A percentile compares a stretch with the other conserved stretches of the same genome.
Evolutionary conservation across 2,113 vertebrate genomes (phyloP).

Genomic region (Bothrops jararaca): DNA sequence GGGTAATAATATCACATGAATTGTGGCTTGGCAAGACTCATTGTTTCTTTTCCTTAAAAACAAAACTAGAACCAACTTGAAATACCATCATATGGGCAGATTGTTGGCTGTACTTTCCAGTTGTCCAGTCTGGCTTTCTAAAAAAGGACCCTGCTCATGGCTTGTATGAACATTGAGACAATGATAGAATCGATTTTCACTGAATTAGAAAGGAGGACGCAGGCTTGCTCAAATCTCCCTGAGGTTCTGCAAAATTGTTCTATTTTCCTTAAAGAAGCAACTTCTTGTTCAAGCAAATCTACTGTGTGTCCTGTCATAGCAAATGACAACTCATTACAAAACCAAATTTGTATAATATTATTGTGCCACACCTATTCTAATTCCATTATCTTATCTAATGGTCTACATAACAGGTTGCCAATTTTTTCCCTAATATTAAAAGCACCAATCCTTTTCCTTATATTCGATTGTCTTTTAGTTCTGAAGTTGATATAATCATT

Average conservation of each 20-base stretch:
- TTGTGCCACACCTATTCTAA: constrained; percentile 29
- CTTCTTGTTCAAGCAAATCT: not conserved
- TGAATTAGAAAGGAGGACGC: not conserved
- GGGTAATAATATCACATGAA: not conserved
- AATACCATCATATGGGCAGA: not conserved
- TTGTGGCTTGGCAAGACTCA: not conserved
- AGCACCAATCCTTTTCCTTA: constrained; percentile 29
- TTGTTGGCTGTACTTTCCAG: not conserved
- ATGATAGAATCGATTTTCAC: not conserved
- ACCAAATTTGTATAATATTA: constrained; percentile 21
- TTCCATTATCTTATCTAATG: not conserved
- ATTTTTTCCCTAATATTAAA: constrained; percentile 42
- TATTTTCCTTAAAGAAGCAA: not conserved
- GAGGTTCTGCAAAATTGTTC: not conserved
- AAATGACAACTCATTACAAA: constrained; percentile 42
- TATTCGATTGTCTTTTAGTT: constrained; percentile 20
- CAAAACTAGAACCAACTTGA: not conserved
- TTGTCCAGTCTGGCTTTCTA: not conserved
- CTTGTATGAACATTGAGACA: not conserved
- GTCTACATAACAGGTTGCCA: constrained; percentile 27
- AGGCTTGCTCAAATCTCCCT: not conserved
- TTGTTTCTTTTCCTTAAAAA: not conserved
- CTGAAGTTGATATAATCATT: constrained; percentile 43
- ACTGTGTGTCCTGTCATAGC: constrained; percentile 35
- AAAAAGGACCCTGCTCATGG: not conserved